These are phyloP conservation scores for Sus cebifrons DNA, from an alignment of 2,797 vertebrate species.

Conservation along the genomic window DNA sequence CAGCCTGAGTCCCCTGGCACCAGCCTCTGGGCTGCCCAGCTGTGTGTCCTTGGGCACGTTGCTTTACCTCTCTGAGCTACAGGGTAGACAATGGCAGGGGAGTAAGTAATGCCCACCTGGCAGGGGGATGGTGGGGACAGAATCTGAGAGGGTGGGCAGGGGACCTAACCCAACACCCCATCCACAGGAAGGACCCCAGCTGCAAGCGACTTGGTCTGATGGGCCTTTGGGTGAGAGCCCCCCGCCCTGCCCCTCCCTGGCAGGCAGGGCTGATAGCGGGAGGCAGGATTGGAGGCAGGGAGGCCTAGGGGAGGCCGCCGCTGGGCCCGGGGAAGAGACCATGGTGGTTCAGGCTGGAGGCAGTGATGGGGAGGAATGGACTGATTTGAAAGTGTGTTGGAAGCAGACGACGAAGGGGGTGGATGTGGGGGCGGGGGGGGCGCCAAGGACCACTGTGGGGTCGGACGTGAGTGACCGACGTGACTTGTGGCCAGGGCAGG, in stretches of 20 bases:
- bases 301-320: accelerated
- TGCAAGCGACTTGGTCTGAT: accelerated
- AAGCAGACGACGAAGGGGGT: accelerated
- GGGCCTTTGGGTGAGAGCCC: neutral
- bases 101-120: too few species aligned
- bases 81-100: accelerated
- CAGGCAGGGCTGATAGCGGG: accelerated
- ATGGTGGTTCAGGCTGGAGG: too few species aligned
- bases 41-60: neutral
- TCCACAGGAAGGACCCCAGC: neutral
- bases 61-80: neutral
- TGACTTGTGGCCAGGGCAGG: accelerated
- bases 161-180: neutral
- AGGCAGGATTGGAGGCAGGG: neutral
- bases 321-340: neutral
- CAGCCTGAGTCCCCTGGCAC: neutral
- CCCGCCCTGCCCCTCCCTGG: accelerated
- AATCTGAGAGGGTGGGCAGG: neutral
- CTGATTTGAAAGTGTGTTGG: neutral
- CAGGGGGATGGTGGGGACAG: accelerated
- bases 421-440: neutral
- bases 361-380: neutral
- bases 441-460: accelerated
- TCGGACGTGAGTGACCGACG: neutral
- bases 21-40: neutral